Percentiles rank a stretch among this genome's conserved stretches.
Evolutionary conservation across 1,140 invertebrate genomes (phyloP).

Genomic region (Solenopsis fugax): DNA sequence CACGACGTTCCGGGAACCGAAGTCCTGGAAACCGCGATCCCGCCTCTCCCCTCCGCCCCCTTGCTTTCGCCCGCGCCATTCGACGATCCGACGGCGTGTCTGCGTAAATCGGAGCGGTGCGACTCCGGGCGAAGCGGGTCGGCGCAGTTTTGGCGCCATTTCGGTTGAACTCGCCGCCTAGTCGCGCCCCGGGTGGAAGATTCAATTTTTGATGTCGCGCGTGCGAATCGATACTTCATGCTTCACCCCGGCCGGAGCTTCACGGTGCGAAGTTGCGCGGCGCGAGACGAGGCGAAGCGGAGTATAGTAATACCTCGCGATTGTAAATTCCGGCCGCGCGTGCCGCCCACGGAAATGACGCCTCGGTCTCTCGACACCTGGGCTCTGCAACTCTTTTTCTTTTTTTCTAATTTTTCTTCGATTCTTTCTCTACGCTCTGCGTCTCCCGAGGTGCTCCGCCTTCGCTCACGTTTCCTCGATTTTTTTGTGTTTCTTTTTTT

Average conservation of each 20-base stretch:
- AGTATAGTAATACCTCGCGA: neutral
- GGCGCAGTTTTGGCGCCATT: constrained; percentile 49
- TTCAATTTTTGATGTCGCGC: constrained; percentile 49
- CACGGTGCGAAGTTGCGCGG: neutral
- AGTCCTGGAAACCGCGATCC: no score
- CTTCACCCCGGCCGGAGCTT: neutral
- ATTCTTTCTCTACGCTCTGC: no score
- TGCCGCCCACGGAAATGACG: neutral
- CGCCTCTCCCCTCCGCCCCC: no score
- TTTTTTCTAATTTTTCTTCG: neutral
- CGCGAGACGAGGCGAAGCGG: neutral
- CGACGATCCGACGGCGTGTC: neutral
- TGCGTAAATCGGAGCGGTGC: neutral
- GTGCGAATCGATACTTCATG: constrained; percentile 43
- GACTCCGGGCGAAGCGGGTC: neutral
- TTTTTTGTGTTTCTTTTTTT: neutral
- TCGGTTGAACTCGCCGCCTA: neutral
- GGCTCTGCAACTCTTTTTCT: neutral
- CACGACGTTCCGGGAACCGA: no score
- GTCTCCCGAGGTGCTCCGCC: neutral
- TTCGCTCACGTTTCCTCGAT: no score
- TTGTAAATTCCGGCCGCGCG: neutral
- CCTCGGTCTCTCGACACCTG: neutral
- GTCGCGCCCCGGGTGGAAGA: neutral
- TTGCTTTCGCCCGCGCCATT: neutral